These are phyloP conservation scores for Eurypyga helias DNA, from an alignment of 2,113 vertebrate species.

Conservation along the genomic window DNA sequence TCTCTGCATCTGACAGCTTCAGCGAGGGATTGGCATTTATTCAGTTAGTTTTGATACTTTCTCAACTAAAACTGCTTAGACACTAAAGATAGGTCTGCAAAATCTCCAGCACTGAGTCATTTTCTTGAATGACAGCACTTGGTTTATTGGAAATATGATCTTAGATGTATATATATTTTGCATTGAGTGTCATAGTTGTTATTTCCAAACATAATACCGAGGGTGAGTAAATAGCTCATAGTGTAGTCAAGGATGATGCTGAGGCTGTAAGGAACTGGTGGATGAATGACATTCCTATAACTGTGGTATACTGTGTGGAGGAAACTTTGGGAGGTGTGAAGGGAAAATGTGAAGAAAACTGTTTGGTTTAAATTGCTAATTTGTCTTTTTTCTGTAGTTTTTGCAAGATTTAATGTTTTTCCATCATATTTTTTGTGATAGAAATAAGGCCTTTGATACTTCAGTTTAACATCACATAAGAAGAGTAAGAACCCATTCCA, in stretches of 20 bases:
- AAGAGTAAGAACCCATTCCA: neutral
- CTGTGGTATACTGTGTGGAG: neutral
- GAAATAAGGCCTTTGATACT: neutral
- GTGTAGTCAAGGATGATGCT: neutral
- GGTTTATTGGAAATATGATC: neutral
- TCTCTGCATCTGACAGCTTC: neutral
- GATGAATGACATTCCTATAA: neutral
- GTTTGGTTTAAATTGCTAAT: neutral
- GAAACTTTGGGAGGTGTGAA: neutral
- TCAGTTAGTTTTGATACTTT: neutral
- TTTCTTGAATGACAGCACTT: neutral
- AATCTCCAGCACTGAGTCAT: neutral
- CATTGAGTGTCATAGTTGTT: neutral
- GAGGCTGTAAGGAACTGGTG: neutral
- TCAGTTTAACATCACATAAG: neutral
- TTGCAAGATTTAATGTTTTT: neutral
- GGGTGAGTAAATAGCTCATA: neutral
- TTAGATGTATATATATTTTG: neutral
- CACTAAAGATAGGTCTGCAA: neutral
- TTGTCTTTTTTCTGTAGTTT: neutral
- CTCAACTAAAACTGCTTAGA: neutral
- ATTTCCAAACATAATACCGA: neutral
- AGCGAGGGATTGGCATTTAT: neutral
- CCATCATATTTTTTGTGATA: neutral
- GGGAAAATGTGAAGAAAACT: neutral